Evolutionary conservation across 2,888 invertebrate species (phyloP).

Genomic region (Noctua janthe): DNA sequence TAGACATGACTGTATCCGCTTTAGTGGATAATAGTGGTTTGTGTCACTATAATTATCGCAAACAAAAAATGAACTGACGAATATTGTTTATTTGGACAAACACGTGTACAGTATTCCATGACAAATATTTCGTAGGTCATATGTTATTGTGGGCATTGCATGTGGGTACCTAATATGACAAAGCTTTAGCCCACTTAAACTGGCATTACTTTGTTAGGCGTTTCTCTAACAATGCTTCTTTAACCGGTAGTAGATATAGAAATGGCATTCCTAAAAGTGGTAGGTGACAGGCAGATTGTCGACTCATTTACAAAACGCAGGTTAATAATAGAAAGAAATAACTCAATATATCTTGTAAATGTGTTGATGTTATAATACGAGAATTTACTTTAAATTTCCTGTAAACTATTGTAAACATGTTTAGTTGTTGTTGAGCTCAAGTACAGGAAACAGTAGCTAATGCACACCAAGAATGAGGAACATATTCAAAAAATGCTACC

Average conservation of each 20-base stretch:
- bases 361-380: not conserved
- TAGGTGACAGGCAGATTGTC: not conserved
- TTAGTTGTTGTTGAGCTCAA: not conserved
- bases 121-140: not conserved
- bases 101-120: not conserved
- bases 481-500: not conserved
- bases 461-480: not conserved
- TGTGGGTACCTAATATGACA: not conserved
- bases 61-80: not conserved
- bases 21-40: conserved; percentile 27
- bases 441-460: not conserved
- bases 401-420: not conserved
- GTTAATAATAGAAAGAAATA: not conserved
- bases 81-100: conserved; percentile 14
- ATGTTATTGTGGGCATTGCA: not conserved
- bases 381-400: conserved; percentile 3
- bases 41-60: conserved; percentile 16
- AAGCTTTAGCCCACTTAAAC: not conserved
- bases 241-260: not conserved
- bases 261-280: conserved; percentile 3
- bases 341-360: not conserved
- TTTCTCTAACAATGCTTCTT: not conserved
- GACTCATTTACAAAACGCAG: not conserved
- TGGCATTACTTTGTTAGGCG: not conserved
- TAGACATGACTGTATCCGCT: conserved; percentile 68